phyloP scores from a whole-genome alignment of 1,140 invertebrate genomes.

The Drosophila novamexicana region DNA sequence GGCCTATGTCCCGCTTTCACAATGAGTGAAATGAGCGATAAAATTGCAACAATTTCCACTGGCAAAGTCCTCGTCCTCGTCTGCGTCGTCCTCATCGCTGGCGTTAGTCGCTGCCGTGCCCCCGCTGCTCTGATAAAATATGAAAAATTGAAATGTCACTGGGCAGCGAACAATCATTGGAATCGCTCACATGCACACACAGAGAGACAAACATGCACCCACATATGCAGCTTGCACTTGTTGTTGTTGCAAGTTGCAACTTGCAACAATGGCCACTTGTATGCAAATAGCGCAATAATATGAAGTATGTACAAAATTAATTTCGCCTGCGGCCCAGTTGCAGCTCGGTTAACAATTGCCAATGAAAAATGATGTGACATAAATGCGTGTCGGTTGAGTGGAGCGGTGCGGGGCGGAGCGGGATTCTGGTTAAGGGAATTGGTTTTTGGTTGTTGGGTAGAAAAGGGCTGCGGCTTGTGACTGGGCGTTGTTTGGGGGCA shows the following conservation, averaged over 20 bases:
- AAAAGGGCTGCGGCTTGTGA: not conserved
- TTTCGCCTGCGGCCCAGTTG: conserved; percentile 61
- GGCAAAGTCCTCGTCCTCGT: conserved; percentile 14
- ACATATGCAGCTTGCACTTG: conserved; percentile 19
- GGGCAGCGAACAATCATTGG: conserved; percentile 52
- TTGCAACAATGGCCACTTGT: conserved; percentile 54
- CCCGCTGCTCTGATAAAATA: conserved; percentile 56
- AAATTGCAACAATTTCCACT: conserved; percentile 81
- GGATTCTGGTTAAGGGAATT: not conserved
- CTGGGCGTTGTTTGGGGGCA: conserved; percentile 4
- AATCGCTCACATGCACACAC: conserved; percentile 15
- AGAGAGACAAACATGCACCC: not conserved
- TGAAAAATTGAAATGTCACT: conserved; percentile 77
- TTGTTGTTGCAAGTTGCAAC: conserved; percentile 39
- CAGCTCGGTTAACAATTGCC: conserved; percentile 71
- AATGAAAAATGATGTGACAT: conserved; percentile 81
- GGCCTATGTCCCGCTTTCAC: conserved; percentile 20
- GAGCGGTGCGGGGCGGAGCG: not conserved
- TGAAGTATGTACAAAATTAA: conserved; percentile 77
- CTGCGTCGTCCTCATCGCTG: conserved; percentile 6
- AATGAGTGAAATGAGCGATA: conserved; percentile 80
- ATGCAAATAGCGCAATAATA: conserved; percentile 78
- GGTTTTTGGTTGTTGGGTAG: not conserved
- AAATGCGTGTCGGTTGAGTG: conserved; percentile 40
- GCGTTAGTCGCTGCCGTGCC: conserved; percentile 19